A percentile compares a stretch with the other conserved stretches of the same genome.
phyloP scores from a whole-genome alignment of 2,113 vertebrate species.

The Albula glossodonta region DNA sequence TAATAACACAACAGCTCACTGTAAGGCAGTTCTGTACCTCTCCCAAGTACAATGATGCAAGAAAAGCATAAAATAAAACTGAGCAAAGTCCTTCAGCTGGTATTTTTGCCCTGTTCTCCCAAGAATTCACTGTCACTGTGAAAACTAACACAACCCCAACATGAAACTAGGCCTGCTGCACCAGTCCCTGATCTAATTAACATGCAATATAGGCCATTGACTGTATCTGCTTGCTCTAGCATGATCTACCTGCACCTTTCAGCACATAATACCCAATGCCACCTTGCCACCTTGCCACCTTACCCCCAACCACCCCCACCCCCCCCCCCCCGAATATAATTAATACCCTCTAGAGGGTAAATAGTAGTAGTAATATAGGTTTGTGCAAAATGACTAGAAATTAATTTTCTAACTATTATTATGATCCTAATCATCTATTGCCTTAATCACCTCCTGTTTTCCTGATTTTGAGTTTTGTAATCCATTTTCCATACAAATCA shows the following conservation, averaged over 20 bases:
- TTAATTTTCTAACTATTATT: too few relatives aligned
- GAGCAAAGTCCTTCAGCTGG: background rate
- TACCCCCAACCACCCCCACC: too few relatives aligned
- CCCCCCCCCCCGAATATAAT: too few relatives aligned
- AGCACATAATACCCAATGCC: background rate
- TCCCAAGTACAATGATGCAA: background rate
- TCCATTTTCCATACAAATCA: too few relatives aligned
- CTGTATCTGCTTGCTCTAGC: background rate
- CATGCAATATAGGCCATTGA: slow-evolving; percentile 49
- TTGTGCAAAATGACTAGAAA: too few relatives aligned
- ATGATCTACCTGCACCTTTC: background rate
- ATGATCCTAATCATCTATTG: too few relatives aligned
- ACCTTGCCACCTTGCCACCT: background rate
- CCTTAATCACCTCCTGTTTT: too few relatives aligned
- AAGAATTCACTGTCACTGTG: background rate
- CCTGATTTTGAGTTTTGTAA: too few relatives aligned
- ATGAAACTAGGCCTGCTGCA: slow-evolving; percentile 32
- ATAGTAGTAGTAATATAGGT: too few relatives aligned
- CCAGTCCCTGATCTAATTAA: slow-evolving; percentile 53
- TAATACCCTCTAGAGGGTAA: too few relatives aligned
- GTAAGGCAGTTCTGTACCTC: background rate
- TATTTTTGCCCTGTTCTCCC: background rate
- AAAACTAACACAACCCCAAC: background rate
- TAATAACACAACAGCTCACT: background rate
- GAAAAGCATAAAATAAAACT: background rate